Evolutionary conservation across 2,113 vertebrate genomes (phyloP).

Genomic region (Pandion haliaetus): DNA sequence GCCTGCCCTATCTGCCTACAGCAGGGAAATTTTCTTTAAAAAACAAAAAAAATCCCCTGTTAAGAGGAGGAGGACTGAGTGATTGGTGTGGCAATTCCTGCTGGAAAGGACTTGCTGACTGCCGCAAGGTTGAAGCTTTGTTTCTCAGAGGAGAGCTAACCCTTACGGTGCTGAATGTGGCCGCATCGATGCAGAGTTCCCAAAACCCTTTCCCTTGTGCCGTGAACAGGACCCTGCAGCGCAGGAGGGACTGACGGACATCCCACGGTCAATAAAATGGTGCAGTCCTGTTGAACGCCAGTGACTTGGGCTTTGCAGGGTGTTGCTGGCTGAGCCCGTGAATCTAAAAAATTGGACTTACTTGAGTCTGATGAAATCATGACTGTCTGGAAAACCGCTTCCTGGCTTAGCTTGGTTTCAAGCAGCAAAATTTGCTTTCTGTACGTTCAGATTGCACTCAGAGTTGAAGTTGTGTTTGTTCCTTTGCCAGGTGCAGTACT

Average conservation of each 20-base stretch:
- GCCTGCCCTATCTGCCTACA: neutral
- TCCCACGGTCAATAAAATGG: neutral
- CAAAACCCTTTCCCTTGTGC: neutral
- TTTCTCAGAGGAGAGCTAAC: neutral
- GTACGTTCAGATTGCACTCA: fast-evolving
- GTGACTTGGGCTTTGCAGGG: neutral
- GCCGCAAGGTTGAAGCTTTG: neutral
- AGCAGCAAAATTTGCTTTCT: neutral
- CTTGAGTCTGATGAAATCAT: neutral
- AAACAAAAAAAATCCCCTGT: neutral
- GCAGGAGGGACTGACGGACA: fast-evolving
- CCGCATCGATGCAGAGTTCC: fast-evolving
- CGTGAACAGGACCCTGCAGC: neutral
- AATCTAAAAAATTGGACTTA: neutral
- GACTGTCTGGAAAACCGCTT: neutral
- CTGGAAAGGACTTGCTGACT: neutral
- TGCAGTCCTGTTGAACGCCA: neutral
- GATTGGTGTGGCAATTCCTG: fast-evolving
- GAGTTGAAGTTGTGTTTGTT: neutral
- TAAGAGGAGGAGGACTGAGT: neutral
- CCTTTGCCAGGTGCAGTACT: neutral
- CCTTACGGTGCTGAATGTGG: fast-evolving
- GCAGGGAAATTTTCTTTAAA: neutral
- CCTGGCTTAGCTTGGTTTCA: neutral
- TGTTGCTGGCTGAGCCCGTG: neutral